Evolutionary conservation across 2,888 invertebrate species (phyloP).

Genomic region (Embidobia sp.): DNA sequence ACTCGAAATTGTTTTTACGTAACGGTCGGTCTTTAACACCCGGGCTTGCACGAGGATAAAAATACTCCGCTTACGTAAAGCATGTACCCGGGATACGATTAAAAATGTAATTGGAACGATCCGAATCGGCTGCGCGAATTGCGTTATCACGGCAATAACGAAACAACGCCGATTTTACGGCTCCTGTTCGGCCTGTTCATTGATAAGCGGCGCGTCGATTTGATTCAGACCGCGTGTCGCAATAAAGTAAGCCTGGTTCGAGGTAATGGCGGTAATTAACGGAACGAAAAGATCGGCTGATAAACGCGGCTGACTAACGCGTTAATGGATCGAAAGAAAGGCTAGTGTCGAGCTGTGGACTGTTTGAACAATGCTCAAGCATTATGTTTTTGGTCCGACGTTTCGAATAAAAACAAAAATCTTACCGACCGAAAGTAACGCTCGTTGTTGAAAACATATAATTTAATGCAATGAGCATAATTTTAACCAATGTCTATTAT

Average conservation of each 20-base stretch:
- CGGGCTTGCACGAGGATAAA: neutral
- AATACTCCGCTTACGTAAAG: slow-evolving; percentile 7
- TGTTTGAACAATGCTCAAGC: too few species aligned
- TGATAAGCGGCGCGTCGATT: slow-evolving; percentile 6
- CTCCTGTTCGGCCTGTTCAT: neutral
- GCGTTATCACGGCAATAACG: neutral
- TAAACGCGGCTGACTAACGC: too few species aligned
- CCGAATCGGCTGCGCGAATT: neutral
- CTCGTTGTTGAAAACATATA: too few species aligned
- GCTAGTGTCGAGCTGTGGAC: too few species aligned
- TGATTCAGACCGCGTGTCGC: neutral
- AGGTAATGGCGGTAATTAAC: neutral
- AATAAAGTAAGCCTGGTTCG: slow-evolving; percentile 7
- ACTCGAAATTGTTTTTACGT: slow-evolving; percentile 26
- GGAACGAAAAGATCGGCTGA: too few species aligned
- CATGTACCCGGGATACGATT: slow-evolving; percentile 7
- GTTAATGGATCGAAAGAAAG: too few species aligned
- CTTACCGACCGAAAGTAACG: too few species aligned
- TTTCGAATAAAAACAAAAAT: too few species aligned
- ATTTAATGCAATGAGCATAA: too few species aligned
- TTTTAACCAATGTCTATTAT: too few species aligned
- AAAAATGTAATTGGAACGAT: slow-evolving; percentile 13
- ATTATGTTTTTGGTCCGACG: too few species aligned
- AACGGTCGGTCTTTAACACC: slow-evolving; percentile 10
- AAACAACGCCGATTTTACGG: slow-evolving; percentile 3